Conservation (phyloP, 2,797 vertebrate genomes). For the Sphenodon punctatus region DNA sequence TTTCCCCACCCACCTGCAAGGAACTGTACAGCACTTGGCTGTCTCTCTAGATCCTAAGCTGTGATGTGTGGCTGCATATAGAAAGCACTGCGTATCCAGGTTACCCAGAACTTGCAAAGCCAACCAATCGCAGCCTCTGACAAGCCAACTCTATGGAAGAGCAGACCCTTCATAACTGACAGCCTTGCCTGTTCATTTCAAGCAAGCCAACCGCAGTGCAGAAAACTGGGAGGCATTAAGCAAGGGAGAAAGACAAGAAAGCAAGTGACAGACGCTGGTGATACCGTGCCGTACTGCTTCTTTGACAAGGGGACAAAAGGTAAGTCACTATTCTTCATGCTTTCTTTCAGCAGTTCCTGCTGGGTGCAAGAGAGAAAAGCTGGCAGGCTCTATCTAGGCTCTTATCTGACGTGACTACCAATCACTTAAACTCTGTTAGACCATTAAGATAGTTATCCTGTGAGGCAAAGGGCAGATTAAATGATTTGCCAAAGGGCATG, state of each 20-base stretch:
- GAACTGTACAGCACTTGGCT: neutral
- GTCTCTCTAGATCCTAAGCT: neutral
- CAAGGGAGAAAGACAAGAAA: neutral
- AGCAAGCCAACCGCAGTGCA: neutral
- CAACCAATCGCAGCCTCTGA: neutral
- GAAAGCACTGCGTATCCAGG: constrained; percentile 12
- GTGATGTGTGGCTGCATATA: neutral
- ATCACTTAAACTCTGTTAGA: no score
- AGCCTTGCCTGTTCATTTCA: neutral
- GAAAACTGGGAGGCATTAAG: neutral
- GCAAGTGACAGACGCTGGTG: neutral
- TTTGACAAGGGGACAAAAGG: neutral
- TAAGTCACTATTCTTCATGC: neutral
- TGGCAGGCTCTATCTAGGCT: neutral
- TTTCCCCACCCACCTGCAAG: neutral
- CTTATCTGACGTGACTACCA: no score
- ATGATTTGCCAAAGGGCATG: neutral
- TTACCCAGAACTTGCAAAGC: neutral
- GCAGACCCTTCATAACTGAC: neutral
- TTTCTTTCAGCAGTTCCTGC: neutral
- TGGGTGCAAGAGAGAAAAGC: neutral
- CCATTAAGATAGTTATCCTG: no score
- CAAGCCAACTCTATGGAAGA: neutral
- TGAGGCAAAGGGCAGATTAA: no score
- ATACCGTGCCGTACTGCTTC: neutral